phyloP scores from a whole-genome alignment of 2,113 vertebrate genomes.

The Danionella cerebrum region DNA sequence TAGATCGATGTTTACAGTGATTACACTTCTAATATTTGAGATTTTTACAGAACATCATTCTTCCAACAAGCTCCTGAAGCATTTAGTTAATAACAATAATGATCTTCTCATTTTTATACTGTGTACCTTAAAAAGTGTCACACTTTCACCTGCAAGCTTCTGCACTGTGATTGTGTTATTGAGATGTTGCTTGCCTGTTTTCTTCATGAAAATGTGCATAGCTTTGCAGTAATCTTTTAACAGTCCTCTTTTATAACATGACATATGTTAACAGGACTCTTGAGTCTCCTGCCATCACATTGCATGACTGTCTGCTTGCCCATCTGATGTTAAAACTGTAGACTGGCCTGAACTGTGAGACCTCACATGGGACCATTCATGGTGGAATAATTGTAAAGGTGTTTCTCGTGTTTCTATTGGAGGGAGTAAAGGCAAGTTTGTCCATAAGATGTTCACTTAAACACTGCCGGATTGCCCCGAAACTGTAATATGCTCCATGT shows the following conservation, averaged over 20 bases:
- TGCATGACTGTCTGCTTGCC: slow-evolving; percentile 43
- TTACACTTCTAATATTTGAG: not conserved
- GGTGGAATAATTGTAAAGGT: not conserved
- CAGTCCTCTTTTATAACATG: slow-evolving; percentile 72
- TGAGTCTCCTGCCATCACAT: slow-evolving; percentile 35
- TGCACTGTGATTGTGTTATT: slow-evolving; percentile 95
- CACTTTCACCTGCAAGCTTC: slow-evolving; percentile 93
- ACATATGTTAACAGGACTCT: slow-evolving; percentile 24
- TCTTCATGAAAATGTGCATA: slow-evolving; percentile 78
- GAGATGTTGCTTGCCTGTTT: slow-evolving; percentile 82
- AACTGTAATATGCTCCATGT: not conserved
- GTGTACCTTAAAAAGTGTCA: slow-evolving; percentile 54
- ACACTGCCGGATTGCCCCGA: slow-evolving; percentile 12
- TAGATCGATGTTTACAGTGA: not conserved
- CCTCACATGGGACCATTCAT: not conserved
- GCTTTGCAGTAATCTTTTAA: slow-evolving; percentile 86
- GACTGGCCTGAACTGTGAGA: not conserved
- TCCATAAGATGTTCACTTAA: not conserved
- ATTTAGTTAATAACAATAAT: slow-evolving; percentile 14
- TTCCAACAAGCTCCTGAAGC: slow-evolving; percentile 5
- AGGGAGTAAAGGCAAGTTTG: slow-evolving; percentile 51
- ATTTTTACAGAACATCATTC: not conserved
- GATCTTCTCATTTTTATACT: slow-evolving; percentile 52
- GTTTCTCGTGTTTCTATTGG: slow-evolving; percentile 32
- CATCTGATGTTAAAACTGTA: slow-evolving; percentile 15